A percentile compares a stretch with the other conserved stretches of the same genome.
Evolutionary conservation across 2,113 vertebrate species (phyloP).

Genomic region (Pteruthius melanotis): DNA sequence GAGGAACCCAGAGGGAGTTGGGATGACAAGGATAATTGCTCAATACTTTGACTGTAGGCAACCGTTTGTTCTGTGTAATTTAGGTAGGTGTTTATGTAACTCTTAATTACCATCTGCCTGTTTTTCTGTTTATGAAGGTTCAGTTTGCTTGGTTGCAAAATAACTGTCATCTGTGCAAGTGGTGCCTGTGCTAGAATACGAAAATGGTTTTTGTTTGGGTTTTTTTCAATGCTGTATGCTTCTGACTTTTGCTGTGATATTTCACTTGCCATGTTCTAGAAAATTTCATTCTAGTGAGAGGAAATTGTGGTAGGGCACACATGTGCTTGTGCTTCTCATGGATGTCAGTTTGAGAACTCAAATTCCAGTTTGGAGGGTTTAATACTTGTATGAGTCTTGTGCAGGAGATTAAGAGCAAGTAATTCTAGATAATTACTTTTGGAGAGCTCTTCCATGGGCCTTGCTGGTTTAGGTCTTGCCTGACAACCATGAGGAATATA

Average conservation of each 20-base stretch:
- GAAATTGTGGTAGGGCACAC: background rate
- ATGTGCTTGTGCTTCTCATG: background rate
- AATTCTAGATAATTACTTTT: background rate
- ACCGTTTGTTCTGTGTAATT: background rate
- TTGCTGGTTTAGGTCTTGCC: background rate
- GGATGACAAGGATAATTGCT: background rate
- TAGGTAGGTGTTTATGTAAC: slow-evolving; percentile 29
- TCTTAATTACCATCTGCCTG: slow-evolving; percentile 24
- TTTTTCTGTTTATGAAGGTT: slow-evolving; percentile 2
- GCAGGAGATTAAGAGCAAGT: background rate
- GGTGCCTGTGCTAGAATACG: background rate
- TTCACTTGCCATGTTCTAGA: background rate
- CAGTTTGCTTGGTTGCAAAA: slow-evolving; percentile 34
- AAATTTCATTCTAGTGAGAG: background rate
- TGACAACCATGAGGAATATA: background rate
- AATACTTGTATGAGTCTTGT: background rate
- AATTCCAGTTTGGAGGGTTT: background rate
- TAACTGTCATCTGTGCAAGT: background rate
- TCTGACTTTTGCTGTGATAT: background rate
- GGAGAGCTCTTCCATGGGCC: background rate
- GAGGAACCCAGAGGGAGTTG: background rate
- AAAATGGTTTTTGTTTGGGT: background rate
- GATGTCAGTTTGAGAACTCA: background rate
- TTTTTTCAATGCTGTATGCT: background rate
- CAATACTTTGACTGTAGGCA: background rate